Evolutionary conservation across 2,113 vertebrate genomes (phyloP), one percentile per base, ranked within the genome.

Genomic region (Raphicerus campestris): DNA sequence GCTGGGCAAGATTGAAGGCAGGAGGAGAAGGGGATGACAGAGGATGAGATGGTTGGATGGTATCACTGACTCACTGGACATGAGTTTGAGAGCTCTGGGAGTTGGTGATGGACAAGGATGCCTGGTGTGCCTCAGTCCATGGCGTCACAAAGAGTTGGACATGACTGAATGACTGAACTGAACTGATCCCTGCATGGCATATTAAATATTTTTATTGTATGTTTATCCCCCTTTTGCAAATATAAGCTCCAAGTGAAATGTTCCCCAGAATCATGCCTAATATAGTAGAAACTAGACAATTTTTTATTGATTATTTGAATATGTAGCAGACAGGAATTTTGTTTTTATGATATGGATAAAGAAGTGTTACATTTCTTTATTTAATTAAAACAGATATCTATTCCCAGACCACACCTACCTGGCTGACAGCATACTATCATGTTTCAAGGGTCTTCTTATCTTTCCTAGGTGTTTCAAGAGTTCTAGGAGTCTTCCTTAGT

Each of bases 281-380:
- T 24, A 80, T 2, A 51, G 45, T 63, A 63, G 45, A 24, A 51
- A 61, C 56, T 90, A 2, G 7, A 63, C 7, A 14, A 32, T 51
- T 63, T 51, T 30, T 81, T 91, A 15, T 63, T 51, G 56, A 63
- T 61, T 81, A 81, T 49, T 15, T 91, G 89, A 39, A 81, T 58
- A 39, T 51, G 45, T 39, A 91, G 45, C 75, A 81, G 89, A 63
- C 51, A 39, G 19, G 42, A 81, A 81, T 30, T 91, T 81, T 91
- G 45, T n/a, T 78, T 51, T 81, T 91, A 63, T 63, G 51, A 61
- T n/a, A 39, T 58, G 32, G 15, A 22, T 91, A 51, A 81, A 51
- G 32, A 91, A 51, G 61, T 91, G 13, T 91, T 51, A 16, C 45
- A 39, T 35, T 51, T 81, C 15, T 35, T 49, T 39, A 24, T 35